A percentile compares a stretch with the other conserved stretches of the same genome.
Conservation (phyloP, 2,888 invertebrate genomes). For the Leptopilina myrica region DNA sequence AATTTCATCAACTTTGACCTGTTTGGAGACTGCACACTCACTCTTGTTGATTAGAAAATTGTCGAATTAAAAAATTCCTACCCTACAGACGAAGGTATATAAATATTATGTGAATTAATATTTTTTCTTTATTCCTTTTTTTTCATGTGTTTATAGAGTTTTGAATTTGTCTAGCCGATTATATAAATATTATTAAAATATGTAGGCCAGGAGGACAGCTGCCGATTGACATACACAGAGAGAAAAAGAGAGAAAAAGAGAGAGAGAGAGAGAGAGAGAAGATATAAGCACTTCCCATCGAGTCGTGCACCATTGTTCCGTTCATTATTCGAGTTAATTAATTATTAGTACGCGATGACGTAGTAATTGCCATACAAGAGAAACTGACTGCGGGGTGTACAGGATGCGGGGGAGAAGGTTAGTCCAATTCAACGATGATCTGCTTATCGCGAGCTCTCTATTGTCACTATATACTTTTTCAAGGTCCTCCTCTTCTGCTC, state of each 20-base stretch:
- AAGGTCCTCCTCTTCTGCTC: slow-evolving; percentile 66
- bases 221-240: slow-evolving; percentile 63
- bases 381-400: slow-evolving; percentile 68
- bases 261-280: slow-evolving; percentile 59
- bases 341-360: slow-evolving; percentile 73
- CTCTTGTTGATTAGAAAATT: no score
- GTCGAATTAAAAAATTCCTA: not conserved
- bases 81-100: no score
- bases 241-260: slow-evolving; percentile 55
- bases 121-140: not conserved
- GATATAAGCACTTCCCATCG: slow-evolving; percentile 72
- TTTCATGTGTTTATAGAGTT: no score
- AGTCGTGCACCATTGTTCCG: slow-evolving; percentile 70
- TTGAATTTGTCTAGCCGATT: slow-evolving; percentile 12
- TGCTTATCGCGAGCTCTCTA: slow-evolving; percentile 63
- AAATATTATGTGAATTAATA: no score
- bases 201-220: slow-evolving; percentile 73
- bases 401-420: slow-evolving; percentile 73
- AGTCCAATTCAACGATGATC: slow-evolving; percentile 67
- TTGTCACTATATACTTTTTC: slow-evolving; percentile 68
- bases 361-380: slow-evolving; percentile 72
- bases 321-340: slow-evolving; percentile 74
- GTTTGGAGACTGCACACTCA: no score
- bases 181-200: slow-evolving; percentile 66
- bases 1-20: no score